phyloP scores from a whole-genome alignment of 2,797 vertebrate genomes.

The Echeneis naucrates region DNA sequence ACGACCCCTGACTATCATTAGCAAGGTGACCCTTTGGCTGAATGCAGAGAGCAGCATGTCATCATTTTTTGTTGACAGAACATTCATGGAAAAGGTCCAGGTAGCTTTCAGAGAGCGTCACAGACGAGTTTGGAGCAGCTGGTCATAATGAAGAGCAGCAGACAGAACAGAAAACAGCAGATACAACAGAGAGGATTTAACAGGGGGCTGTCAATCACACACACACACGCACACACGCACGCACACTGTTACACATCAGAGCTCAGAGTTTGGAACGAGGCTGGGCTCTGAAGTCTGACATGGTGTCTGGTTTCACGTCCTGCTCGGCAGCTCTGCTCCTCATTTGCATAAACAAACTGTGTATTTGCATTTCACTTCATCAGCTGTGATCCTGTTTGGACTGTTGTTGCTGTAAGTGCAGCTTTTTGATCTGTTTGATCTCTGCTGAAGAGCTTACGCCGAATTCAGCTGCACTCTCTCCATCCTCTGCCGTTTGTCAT shows the following conservation, averaged over 20 bases:
- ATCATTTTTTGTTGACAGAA: slow-evolving; percentile 48
- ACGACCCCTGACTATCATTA: slow-evolving; percentile 31
- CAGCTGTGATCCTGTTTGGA: slow-evolving; percentile 54
- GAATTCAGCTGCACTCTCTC: slow-evolving; percentile 22
- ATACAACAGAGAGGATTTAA: slow-evolving; percentile 60
- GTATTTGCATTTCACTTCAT: slow-evolving; percentile 67
- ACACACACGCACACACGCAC: slow-evolving; percentile 31
- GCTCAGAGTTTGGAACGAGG: slow-evolving; percentile 41
- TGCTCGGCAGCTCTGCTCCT: slow-evolving; percentile 51
- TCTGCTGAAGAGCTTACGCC: slow-evolving; percentile 28
- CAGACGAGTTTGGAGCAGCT: slow-evolving; percentile 63
- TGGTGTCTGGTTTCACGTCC: slow-evolving; percentile 42
- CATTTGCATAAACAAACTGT: slow-evolving; percentile 69
- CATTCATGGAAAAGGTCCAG: slow-evolving; percentile 53
- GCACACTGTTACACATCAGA: slow-evolving; percentile 38
- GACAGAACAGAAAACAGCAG: slow-evolving; percentile 67
- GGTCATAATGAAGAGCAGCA: slow-evolving; percentile 70
- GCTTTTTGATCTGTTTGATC: slow-evolving; percentile 46
- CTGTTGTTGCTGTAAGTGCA: slow-evolving; percentile 23
- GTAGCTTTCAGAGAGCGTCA: slow-evolving; percentile 60
- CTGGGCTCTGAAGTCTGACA: slow-evolving; percentile 47
- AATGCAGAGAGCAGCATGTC: slow-evolving; percentile 47
- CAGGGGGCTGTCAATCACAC: slow-evolving; percentile 40
- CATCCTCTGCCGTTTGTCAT: slow-evolving; percentile 30
- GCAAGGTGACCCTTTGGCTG: slow-evolving; percentile 46